Percentiles rank a stretch among this genome's conserved stretches.
phyloP scores from a whole-genome alignment of 2,113 vertebrate species.

The Zeus faber region DNA sequence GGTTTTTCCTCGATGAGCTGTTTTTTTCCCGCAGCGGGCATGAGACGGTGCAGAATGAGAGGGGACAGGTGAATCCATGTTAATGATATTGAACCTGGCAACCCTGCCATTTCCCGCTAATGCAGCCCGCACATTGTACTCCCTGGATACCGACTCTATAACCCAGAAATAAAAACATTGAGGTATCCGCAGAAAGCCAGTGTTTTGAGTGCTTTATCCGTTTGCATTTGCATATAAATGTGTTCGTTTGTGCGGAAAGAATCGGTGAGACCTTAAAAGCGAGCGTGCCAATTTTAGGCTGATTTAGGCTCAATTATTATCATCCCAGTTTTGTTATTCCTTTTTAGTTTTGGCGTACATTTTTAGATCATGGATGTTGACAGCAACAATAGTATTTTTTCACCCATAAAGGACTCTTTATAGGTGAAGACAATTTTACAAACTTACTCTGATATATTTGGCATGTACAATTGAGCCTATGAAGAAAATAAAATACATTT shows the following conservation, averaged over 20 bases:
- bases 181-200: slow-evolving; percentile 9
- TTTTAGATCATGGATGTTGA: too few species aligned
- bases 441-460: too few species aligned
- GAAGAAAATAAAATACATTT: too few species aligned
- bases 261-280: neutral
- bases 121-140: slow-evolving; percentile 19
- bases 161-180: slow-evolving; percentile 35
- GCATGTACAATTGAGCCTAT: too few species aligned
- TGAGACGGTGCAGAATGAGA: slow-evolving; percentile 32
- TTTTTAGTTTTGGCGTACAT: too few species aligned
- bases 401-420: too few species aligned
- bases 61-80: slow-evolving; percentile 44
- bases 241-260: slow-evolving; percentile 1
- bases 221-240: neutral
- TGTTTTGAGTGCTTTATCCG: slow-evolving; percentile 2
- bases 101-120: slow-evolving; percentile 41
- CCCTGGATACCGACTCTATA: slow-evolving; percentile 31
- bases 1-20: slow-evolving; percentile 24
- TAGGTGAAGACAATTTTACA: too few species aligned
- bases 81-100: slow-evolving; percentile 58
- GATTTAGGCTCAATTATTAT: neutral
- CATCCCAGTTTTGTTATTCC: too few species aligned
- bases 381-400: too few species aligned
- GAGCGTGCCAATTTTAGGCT: neutral
- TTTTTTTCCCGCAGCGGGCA: slow-evolving; percentile 30